Conservation (phyloP, 1,140 invertebrate genomes). For the Latrodectus geometricus region DNA sequence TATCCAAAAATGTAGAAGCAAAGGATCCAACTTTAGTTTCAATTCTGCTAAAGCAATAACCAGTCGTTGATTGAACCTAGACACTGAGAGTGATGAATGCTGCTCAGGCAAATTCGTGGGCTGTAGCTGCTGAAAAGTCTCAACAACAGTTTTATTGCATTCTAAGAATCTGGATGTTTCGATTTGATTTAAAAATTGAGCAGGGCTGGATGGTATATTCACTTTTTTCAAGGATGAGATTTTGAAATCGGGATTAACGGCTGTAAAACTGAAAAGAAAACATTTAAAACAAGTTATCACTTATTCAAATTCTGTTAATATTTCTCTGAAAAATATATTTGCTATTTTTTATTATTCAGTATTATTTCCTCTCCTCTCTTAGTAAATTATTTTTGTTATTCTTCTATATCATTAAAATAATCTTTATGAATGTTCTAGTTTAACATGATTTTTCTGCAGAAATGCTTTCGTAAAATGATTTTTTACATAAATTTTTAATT, state of each 20-base stretch:
- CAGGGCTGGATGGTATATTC: conserved; percentile 26
- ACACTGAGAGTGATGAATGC: background rate
- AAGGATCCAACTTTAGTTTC: conserved; percentile 3
- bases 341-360: no score
- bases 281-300: background rate
- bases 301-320: no score
- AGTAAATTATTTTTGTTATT: no score
- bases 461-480: no score
- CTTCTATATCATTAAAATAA: no score
- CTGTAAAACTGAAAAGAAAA: conserved; percentile 8
- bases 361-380: no score
- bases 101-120: background rate
- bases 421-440: no score
- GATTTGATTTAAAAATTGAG: conserved; percentile 17
- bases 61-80: conserved; percentile 6
- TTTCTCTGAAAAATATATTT: no score
- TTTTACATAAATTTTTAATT: no score
- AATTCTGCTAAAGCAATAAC: background rate
- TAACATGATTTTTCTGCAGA: no score
- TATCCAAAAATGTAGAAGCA: conserved; percentile 33
- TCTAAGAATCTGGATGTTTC: conserved; percentile 27
- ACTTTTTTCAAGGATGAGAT: background rate
- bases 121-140: background rate
- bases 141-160: conserved; percentile 17
- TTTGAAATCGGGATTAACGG: background rate